These are phyloP conservation scores for Cheilosia impressa DNA, from an alignment of 2,888 invertebrate species.

Conservation along the genomic window DNA sequence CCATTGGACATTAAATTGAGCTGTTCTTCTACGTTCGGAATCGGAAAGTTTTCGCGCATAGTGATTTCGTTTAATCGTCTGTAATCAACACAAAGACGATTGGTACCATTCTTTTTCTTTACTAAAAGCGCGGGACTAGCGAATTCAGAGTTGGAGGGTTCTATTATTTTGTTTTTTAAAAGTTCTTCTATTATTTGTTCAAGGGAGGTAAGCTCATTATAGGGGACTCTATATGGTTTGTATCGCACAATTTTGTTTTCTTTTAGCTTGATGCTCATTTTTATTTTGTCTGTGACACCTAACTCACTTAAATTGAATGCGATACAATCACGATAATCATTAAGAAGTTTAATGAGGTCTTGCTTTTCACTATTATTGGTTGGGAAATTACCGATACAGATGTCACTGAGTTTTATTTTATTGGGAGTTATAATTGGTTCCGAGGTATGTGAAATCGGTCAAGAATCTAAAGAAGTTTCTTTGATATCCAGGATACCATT, in stretches of 20 bases:
- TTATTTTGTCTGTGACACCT: background rate
- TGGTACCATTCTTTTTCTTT: background rate
- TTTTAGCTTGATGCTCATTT: background rate
- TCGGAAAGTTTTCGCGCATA: background rate
- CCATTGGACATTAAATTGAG: conserved; percentile 59
- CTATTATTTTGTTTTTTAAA: background rate
- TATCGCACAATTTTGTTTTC: background rate
- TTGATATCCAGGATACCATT: background rate
- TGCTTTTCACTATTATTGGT: no score
- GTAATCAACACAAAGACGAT: conserved; percentile 18
- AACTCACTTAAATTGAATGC: background rate
- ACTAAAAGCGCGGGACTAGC: conserved; percentile 7
- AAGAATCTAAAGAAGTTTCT: background rate
- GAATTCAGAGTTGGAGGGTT: background rate
- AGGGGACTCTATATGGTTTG: background rate
- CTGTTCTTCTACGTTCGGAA: conserved; percentile 11
- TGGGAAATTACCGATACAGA: no score
- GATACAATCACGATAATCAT: background rate
- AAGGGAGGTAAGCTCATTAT: background rate
- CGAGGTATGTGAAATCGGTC: background rate
- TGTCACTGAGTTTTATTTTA: no score
- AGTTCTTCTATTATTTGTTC: background rate
- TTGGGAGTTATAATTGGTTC: background rate
- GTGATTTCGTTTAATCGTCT: background rate
- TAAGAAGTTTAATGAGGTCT: background rate